Evolutionary conservation across 2,113 vertebrate genomes (phyloP).

Genomic region (Notarius lentiginosus): DNA sequence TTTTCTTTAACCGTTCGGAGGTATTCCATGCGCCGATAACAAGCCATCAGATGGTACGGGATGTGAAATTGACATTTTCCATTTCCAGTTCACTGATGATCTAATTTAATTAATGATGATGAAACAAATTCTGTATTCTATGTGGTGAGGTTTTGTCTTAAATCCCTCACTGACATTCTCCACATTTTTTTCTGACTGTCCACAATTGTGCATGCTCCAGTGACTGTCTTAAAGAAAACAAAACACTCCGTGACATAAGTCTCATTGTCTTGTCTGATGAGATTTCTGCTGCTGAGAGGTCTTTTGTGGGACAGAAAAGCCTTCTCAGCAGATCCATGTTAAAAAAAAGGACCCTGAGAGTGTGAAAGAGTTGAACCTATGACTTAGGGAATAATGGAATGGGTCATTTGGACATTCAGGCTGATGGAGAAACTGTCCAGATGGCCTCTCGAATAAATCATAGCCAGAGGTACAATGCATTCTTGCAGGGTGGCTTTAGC

Average conservation of each 20-base stretch:
- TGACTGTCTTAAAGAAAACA: slow-evolving; percentile 26
- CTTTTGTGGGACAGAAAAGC: slow-evolving; percentile 47
- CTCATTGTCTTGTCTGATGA: slow-evolving; percentile 38
- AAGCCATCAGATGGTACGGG: background rate
- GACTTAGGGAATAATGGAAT: slow-evolving; percentile 82
- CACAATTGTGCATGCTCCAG: background rate
- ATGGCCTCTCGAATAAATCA: slow-evolving; percentile 82
- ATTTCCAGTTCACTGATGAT: background rate
- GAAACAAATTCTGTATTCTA: background rate
- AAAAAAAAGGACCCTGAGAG: slow-evolving; percentile 63
- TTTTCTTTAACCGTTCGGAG: background rate
- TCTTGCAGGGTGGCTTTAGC: slow-evolving; percentile 62
- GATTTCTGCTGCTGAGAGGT: slow-evolving; percentile 22
- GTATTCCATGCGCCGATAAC: background rate
- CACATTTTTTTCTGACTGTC: slow-evolving; percentile 8
- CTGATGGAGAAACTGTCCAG: slow-evolving; percentile 78
- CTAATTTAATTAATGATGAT: background rate
- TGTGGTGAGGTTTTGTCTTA: background rate
- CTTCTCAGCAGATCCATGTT: slow-evolving; percentile 35
- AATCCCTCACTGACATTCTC: slow-evolving; percentile 7
- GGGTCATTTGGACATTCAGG: slow-evolving; percentile 75
- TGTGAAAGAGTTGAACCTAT: slow-evolving; percentile 70
- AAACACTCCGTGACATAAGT: background rate
- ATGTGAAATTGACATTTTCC: background rate
- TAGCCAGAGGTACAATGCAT: slow-evolving; percentile 71